Base-by-base conservation (phyloP, 2,797 vertebrate genomes). In the Gymnoscopelus braueri region DNA sequence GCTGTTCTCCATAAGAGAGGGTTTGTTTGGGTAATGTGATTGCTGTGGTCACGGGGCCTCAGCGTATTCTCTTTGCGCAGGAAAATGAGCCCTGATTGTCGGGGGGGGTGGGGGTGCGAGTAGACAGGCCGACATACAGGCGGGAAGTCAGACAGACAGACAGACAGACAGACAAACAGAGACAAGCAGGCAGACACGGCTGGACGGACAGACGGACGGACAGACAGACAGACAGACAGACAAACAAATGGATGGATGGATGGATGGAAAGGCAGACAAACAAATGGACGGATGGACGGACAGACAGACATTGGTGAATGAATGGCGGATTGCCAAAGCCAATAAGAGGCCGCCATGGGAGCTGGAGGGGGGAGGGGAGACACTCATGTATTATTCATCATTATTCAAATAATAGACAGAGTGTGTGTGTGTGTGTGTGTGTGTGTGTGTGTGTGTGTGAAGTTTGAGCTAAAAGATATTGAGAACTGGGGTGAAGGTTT, bases 371-470 rank as follows among this genome's bases (percentile, higher is more conserved):
- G 93, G 94, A 86, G 82, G 84, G 89, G 90, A 91, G 88, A 91
- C 80, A 86, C 88, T 94, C 88, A 93, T 95, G 93, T 91, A 91
- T 94, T 93, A 94, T 94, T 95, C 91, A 94, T 93, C 80, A 87
- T 91, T 89, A 91, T 91, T 91, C 82, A 79, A 93, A 93, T 92
- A 93, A 94, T 93, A 89, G 91, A 86, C 85, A 90, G 79, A 87
- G 64, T 48, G 60, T 19, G 60, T 67, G 61, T 50, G 47, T 53
- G 51, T 35, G 49, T 55, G 50, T 65, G 32, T 39, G 52, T 35
- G 29, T 68, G 71, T 64, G 74, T 77, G 76, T 82, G 62, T 67
- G 68, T 79, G 65, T 35, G 56, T 58, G 26, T n/a, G 44, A 5
- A 1, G 75, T 78, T 78, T 72, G 66, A 77, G 47, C 56, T 75